phyloP scores from a whole-genome alignment of 2,797 vertebrate genomes.

The Poeciliopsis presidionis region DNA sequence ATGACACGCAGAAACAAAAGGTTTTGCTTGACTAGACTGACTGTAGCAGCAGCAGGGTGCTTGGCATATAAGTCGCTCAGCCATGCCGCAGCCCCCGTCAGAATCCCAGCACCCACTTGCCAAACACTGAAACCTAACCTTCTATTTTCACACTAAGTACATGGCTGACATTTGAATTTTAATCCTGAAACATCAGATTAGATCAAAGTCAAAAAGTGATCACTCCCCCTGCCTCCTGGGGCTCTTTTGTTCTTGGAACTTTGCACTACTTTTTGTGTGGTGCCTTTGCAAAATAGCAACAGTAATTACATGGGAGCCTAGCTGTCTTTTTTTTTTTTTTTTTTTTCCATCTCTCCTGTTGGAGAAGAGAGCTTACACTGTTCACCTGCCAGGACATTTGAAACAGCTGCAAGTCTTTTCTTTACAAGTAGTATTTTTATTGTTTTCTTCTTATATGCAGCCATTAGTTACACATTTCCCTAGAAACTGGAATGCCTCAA shows the following conservation, averaged over 20 bases:
- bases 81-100: conserved; percentile 62
- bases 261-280: conserved; percentile 22
- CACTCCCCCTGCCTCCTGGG: conserved; percentile 43
- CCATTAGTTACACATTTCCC: conserved; percentile 15
- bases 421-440: conserved; percentile 31
- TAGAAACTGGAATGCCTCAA: conserved; percentile 38
- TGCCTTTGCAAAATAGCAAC: conserved; percentile 9
- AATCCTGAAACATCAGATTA: conserved; percentile 78
- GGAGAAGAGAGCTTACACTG: conserved; percentile 11
- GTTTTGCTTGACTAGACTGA: conserved; percentile 66
- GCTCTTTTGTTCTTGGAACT: conserved; percentile 31
- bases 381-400: conserved; percentile 19
- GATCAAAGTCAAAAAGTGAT: conserved; percentile 77
- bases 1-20: conserved; percentile 42
- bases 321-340: conserved; percentile 3
- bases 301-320: conserved; percentile 1
- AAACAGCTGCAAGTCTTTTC: conserved; percentile 28
- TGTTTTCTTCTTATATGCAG: conserved; percentile 27
- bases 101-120: conserved; percentile 58
- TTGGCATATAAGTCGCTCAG: conserved; percentile 67
- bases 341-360: background rate
- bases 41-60: conserved; percentile 63
- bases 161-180: conserved; percentile 80
- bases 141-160: conserved; percentile 67
- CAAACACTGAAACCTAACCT: conserved; percentile 73